Evolutionary conservation across 1,140 invertebrate genomes (phyloP), one percentile per base, ranked within the genome.

Genomic region (Drosophila orosa): DNA sequence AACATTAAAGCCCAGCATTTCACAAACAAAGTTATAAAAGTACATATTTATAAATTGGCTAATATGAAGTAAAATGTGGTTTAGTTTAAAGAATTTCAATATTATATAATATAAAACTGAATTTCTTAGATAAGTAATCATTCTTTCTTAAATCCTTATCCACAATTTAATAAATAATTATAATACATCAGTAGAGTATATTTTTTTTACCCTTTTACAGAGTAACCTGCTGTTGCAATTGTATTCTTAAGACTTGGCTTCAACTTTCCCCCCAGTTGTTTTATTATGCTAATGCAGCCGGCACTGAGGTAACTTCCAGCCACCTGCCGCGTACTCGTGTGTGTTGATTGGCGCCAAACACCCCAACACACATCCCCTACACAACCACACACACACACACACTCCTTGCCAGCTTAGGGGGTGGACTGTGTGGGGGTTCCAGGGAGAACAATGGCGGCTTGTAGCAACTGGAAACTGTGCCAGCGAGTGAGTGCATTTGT

Each of bases 221-320:
- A 50, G 67, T 71, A 6, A 13, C 2, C 4, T 12, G 5, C 5
- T 8, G 17, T 19, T 57, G 13, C 19, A 71, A 31, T 45, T 17
- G 3, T 10, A 33, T 5, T n/a, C 1, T 31, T 22, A 19, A 27
- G 10, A 42, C 19, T 35, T 44, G 22, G n/a, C 25, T 47, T 17
- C 17, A 71, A 71, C 65, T 80, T 25, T 59, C 9, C 54, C 44
- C 45, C 29, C 33, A 42, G 29, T 52, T 57, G 66, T 56, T 73
- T 76, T 85, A 76, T 79, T 87, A 79, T 76, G 83, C 84, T 87
- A 87, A 87, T 87, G 83, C 60, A 83, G 57, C 33, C 39, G 42
- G 6, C 63, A 19, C 69, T 22, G 42, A 47, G 65, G 42, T 19
- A 71, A 40, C 73, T 42, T 24, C 33, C 8, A 55, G 27, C 25